Evolutionary conservation across 2,888 invertebrate species (phyloP), one percentile per base, ranked within the genome.

Genomic region (Drosophila yooni): DNA sequence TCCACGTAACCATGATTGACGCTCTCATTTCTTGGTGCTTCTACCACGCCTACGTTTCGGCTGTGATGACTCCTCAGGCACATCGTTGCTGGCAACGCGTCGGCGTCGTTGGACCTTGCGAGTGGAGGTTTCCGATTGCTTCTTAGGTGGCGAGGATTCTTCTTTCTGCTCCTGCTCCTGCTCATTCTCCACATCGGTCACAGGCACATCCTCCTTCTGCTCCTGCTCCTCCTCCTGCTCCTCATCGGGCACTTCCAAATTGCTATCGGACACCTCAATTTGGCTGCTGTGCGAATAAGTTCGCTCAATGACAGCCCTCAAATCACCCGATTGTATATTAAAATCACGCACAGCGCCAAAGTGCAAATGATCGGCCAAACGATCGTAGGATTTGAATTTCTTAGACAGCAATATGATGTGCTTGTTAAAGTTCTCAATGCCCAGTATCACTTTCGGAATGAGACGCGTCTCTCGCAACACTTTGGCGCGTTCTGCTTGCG

Each of bases 281-380:
- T 88, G 78, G 56, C 83, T 90, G 58, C 90, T 90, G 52, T 92
- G 91, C 18, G 91, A 89, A 10, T 92, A 78, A 25, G 90, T 90
- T n/a, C 93, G 92, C 58, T 94, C 94, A 53, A 95, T 93, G 31
- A 94, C 94, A 74, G 94, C 94, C 64, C 93, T 93, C 13, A 95
- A 84, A 82, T 94, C 93, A 1, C 93, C 91, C 4, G 94, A 93
- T 77, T 94, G 94, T 34, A 95, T 94, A 74, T 95, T 94, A 83
- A 95, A 96, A 92, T 95, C 96, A 71, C 95, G 93, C 8, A 95
- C 94, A 2, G 94, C 94, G 18, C 95, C 95, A 70, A 94, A 94
- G 74, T 95, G 95, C 25, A 95, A 88, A 76, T 94, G 94, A 79
- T 94, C 94, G 1, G 93, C 85, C 66, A 94, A 83, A 57, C 94